Base-by-base conservation (phyloP, 2,888 invertebrate species). In the Heliothis peltigera region DNA sequence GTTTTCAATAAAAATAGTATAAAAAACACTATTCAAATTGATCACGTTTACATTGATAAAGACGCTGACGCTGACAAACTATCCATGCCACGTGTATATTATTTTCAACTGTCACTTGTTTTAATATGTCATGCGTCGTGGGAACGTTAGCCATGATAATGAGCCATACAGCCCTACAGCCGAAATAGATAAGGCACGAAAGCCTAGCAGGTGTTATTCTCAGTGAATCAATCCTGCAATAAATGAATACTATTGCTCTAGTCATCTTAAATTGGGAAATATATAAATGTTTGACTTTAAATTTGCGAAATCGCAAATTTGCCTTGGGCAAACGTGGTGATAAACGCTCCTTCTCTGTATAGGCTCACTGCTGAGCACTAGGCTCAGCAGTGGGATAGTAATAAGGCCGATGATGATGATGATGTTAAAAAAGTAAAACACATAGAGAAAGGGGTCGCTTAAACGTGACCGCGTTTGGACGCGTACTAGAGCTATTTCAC, bases 111-210 rank as follows among this genome's bases (percentile, higher is more conserved):
- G 74, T 49, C 60, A 67, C 68, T 35, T 51, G 35, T 49, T 58
- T 12, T n/a, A 42, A 15, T 28, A 25, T 17, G 44, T 18, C 43
- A 61, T 61, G 28, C 52, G 35, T 53, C 28, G 69, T 22, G 44
- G 25, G 21, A 69, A 75, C 53, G 75, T 51, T 35, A n/a, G 56
- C 54, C 53, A n/a, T 54, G 53, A 71, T 75, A 71, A 57, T 19
- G 47, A 19, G 0, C 15, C 44, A 46, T 75, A n/a, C n/a, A 22
- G 53, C 35, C 2, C 19, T 56, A 61, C 25, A 32, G 19, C 56
- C 69, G 75, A 61, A 61, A 51, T 51, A 71, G 71, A 71, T 71
- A 54, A 10, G 28, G 53, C 71, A 71, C 75, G 71, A 46, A 75
- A 12, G 35, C 0, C 4, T 6, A 15, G 49, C 71, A 71, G 57